These are phyloP conservation scores for Bostrychus sinensis DNA, from an alignment of 2,113 vertebrate genomes.

Conservation along the genomic window DNA sequence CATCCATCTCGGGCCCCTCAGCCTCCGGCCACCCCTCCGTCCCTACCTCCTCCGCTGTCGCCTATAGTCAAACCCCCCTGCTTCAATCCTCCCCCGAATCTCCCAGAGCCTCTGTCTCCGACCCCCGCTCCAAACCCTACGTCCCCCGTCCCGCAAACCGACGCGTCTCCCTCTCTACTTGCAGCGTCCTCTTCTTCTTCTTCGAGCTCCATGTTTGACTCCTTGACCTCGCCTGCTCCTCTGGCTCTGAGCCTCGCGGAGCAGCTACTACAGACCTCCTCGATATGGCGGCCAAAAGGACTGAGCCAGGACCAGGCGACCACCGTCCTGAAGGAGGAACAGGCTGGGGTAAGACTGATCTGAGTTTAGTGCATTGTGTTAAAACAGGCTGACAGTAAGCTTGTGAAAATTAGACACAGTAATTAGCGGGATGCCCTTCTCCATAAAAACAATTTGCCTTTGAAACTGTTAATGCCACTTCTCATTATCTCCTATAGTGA, in stretches of 20 bases:
- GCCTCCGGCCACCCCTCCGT: conserved; percentile 38
- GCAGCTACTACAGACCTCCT: conserved; percentile 85
- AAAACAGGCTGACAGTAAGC: neutral
- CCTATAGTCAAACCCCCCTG: conserved; percentile 28
- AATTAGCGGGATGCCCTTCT: too few relatives aligned
- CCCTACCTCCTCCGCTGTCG: conserved; percentile 47
- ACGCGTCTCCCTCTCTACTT: neutral
- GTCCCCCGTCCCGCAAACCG: neutral
- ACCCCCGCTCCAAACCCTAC: conserved; percentile 20
- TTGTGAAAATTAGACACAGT: too few relatives aligned
- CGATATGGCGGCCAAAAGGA: conserved; percentile 87
- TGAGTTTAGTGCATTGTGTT: neutral
- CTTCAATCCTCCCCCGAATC: conserved; percentile 15
- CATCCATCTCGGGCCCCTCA: conserved; percentile 43
- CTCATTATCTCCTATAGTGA: neutral
- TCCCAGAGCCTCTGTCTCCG: conserved; percentile 36
- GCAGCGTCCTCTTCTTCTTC: neutral
- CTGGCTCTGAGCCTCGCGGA: conserved; percentile 81
- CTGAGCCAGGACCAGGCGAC: conserved; percentile 73
- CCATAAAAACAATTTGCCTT: neutral
- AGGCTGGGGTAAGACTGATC: conserved; percentile 83
- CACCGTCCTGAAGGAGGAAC: conserved; percentile 80
- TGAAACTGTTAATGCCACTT: neutral
- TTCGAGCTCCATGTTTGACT: neutral
- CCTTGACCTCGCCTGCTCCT: conserved; percentile 35